Evolutionary conservation across 2,888 invertebrate genomes (phyloP), one percentile per base, ranked within the genome.

Genomic region (Sesia apiformis): DNA sequence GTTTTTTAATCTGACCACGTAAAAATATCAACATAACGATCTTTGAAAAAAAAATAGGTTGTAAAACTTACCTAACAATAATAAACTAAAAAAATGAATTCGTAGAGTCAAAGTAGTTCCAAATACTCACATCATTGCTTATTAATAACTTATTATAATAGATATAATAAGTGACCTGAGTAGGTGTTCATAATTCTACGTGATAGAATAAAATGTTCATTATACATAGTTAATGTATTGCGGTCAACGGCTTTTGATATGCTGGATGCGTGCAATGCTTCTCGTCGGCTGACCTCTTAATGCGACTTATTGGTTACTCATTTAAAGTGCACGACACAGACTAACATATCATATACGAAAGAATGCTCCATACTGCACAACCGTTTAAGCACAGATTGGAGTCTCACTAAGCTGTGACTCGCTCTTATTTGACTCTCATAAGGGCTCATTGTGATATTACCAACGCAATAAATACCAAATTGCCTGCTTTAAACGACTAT

Each of bases 251-350:
- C 85, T 82, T 75, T 23, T 74, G 67, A 77, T 78, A 81, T 85
- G 80, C 83, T 72, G 69, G 62, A 64, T 70, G 81, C 84, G 80
- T 81, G 70, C 74, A 76, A 77, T 70, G 74, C 73, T 74, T 78
- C 78, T 82, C 84, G 77, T 81, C 81, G 80, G 82, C 76, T 85
- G 86, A 86, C 86, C 87, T 74, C 78, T 84, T 85, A 81, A 84
- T 84, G 70, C 78, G 76, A 81, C 81, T 86, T 83, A 86, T 86
- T 87, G 86, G 83, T 81, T 78, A 78, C 84, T 86, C 84, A 83
- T 84, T 80, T 72, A 75, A 76, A 81, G 76, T 77, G 78, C 77
- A 76, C 66, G 72, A 67, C 71, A 75, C 72, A 78, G 75, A 68
- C 69, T 72, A 63, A 59, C 63, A 57, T 60, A 54, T 50, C 55